Evolutionary conservation across 2,888 invertebrate species (phyloP), one percentile per base, ranked within the genome.

Genomic region (Drosophila kuntzei): DNA sequence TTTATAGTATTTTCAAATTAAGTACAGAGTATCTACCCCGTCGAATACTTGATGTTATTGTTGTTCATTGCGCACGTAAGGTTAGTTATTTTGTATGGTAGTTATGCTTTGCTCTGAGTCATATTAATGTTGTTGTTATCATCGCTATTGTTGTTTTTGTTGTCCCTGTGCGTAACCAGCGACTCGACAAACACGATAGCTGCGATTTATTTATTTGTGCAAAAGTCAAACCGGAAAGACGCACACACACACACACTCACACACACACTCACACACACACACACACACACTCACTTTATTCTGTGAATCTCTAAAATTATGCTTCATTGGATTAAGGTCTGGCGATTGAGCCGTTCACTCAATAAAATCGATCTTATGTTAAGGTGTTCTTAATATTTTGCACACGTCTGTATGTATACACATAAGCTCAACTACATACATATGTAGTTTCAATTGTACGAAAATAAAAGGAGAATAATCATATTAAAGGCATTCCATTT

Each of bases 181-280:
- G 29, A 63, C 57, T 77, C 46, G 57, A 76, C 53, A 54, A 39
- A 59, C 61, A 50, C 53, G 78, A 78, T 76, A 78, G 51, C 66
- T 55, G 65, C 62, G 63, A 79, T 71, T 75, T 75, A 75, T 71
- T 71, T 79, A 49, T 79, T 79, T 79, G 53, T 59, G 62, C 70
- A 70, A 73, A 73, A 49, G 59, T 69, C 50, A 70, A 76, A 70
- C 65, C 71, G 65, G 76, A 76, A 76, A 73, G 59, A 60, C 50
- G 22, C 41, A 55, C 47, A 49, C n/a, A 47, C 51, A 44, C 18
- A 60, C 2, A 57, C 5, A 36, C 22, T 46, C 2, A 58, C n/a
- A 29, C 27, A 20, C 8, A 27, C 12, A n/a, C n/a, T n/a, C n/a
- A n/a, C n/a, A n/a, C n/a, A n/a, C n/a, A n/a, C n/a, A n/a, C n/a